Evolutionary conservation across 2,888 invertebrate genomes (phyloP), one percentile per base, ranked within the genome.

Genomic region (Ectemnius lituratus): DNA sequence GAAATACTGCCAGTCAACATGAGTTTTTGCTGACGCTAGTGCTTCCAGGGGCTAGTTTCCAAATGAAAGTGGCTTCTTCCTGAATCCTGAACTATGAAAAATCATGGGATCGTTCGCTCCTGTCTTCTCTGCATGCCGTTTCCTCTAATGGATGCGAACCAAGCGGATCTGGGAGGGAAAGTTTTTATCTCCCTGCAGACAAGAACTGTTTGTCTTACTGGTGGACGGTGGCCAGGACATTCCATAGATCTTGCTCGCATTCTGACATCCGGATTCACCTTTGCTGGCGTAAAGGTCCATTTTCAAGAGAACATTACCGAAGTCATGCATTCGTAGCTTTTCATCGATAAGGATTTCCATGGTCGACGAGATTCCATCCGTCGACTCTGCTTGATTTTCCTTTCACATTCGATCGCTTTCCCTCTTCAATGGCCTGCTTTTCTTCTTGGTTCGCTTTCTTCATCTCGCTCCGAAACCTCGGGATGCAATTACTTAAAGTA

Each of bases 401-500:
- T 57, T 65, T 45, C 0, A 8, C 37, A 37, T 37, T 8, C 37
- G 11, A 28, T 27, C 18, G n/a, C 45, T 20, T 11, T 52, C 18
- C 62, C 47, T 18, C 49, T 49, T 47, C 23, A 46, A 4, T 20
- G 57, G 23, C 16, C 57, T 52, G 23, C 46, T 18, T 60, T 67
- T 61, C 28, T 58, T 45, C 47, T 14, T 14, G 16, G 14, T 13
- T 23, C 27, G 20, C 20, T 56, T 47, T 57, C 45, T 58, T 4
- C 52, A 56, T 47, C 60, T 75, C 69, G 69, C 67, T 66, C 14
- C 16, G 58, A 23, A 57, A 67, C 75, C 74, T 60, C 57, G 78
- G 67, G 80, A 86, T 86, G 83, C 86, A 87, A 87, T 86, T 86
- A 87, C 87, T 87, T 87, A 85, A 82, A 81, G 83, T 79, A 76